Evolutionary conservation across 1,140 invertebrate species (phyloP).

Genomic region (Fopius arisanus): DNA sequence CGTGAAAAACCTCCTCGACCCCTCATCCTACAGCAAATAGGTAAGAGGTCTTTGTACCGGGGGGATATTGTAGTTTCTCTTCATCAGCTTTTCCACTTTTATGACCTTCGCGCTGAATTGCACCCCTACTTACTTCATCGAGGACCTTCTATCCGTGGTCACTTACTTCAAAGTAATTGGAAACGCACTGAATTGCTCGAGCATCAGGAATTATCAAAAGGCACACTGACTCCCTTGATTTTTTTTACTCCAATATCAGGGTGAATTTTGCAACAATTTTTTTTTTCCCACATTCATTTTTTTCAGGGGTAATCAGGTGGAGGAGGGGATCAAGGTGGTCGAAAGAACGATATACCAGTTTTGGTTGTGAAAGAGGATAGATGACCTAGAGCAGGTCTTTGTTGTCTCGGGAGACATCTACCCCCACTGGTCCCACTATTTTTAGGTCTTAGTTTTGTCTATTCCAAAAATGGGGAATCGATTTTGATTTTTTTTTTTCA

Average conservation of each 20-base stretch:
- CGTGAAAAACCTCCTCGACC: conserved; percentile 12
- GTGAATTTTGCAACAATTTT: no score
- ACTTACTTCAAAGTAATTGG: no score
- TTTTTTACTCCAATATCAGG: no score
- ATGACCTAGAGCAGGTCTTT: neutral
- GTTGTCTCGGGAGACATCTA: conserved; percentile 11
- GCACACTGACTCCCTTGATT: no score
- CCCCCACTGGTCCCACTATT: neutral
- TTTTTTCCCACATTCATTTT: no score
- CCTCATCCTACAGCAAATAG: neutral
- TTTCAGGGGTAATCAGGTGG: neutral
- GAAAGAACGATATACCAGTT: conserved; percentile 4
- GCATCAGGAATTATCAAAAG: no score
- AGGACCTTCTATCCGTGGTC: neutral
- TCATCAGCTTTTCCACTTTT: neutral
- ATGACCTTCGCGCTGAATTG: conserved; percentile 22
- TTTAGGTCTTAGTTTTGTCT: neutral
- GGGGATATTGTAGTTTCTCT: neutral
- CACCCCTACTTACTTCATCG: conserved; percentile 7
- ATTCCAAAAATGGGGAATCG: neutral
- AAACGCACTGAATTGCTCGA: no score
- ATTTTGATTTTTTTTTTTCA: neutral
- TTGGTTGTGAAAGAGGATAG: neutral
- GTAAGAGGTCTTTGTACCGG: neutral
- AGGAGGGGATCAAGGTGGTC: neutral